A percentile compares a stretch with the other conserved stretches of the same genome.
Conservation (phyloP, 1,140 invertebrate species). For the Macrobrachium rosenbergii region DNA sequence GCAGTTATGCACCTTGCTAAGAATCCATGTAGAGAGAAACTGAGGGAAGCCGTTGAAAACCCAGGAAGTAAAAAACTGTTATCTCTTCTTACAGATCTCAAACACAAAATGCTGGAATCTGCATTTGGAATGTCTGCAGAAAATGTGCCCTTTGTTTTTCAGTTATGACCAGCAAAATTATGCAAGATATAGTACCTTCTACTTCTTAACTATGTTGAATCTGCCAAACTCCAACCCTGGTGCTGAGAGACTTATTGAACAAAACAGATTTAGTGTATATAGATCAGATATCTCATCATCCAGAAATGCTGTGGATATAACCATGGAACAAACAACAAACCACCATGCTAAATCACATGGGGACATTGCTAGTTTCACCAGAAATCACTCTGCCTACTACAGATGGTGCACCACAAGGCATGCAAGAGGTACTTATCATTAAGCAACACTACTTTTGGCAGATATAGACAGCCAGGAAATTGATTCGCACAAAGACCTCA, state of each 20-base stretch:
- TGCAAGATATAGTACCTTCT: slow-evolving; percentile 20
- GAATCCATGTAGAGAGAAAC: not conserved
- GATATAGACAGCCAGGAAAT: slow-evolving; percentile 21
- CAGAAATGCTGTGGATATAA: slow-evolving; percentile 39
- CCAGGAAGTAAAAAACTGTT: not conserved
- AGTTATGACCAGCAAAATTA: slow-evolving; percentile 32
- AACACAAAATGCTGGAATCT: not conserved
- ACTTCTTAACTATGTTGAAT: slow-evolving; percentile 30
- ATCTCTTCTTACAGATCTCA: slow-evolving; percentile 1
- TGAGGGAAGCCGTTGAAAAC: slow-evolving; percentile 11
- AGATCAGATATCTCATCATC: slow-evolving; percentile 28
- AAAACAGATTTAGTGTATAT: slow-evolving; percentile 22
- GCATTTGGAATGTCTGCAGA: slow-evolving; percentile 15
- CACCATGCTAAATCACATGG: slow-evolving; percentile 15
- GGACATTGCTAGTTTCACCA: slow-evolving; percentile 19
- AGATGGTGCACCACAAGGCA: slow-evolving; percentile 33
- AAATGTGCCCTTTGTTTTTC: slow-evolving; percentile 21
- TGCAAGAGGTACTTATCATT: slow-evolving; percentile 17
- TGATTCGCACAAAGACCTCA: slow-evolving; percentile 11
- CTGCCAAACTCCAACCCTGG: not conserved
- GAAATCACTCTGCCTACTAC: slow-evolving; percentile 36
- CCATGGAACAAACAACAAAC: slow-evolving; percentile 26
- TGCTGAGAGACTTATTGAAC: not conserved
- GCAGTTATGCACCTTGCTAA: not conserved
- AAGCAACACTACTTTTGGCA: not conserved